Evolutionary conservation across 2,888 invertebrate species (phyloP), one percentile per base, ranked within the genome.

Genomic region (Diaperis boleti): DNA sequence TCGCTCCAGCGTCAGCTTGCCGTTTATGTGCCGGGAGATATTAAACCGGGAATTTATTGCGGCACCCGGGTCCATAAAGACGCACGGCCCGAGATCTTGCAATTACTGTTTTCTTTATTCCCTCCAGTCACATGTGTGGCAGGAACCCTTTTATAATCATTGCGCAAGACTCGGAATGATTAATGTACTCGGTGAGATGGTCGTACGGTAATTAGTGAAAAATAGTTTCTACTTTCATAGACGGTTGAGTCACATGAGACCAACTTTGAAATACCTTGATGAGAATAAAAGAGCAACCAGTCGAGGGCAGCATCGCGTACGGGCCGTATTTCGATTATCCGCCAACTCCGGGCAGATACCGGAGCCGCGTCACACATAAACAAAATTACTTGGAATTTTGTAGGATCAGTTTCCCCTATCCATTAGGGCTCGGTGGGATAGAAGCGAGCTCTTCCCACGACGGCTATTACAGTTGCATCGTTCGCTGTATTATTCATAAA

Each of bases 41-140:
- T 81, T 81, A 81, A 81, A 80, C 77, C 71, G 70, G 74, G 74
- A 80, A 81, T 81, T 81, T 81, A 81, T 81, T 68, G 78, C 76
- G 69, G 70, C 69, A 37, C 59, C 74, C 73, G 72, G 73, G 71
- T 69, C 74, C 72, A 76, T 75, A 76, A 76, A 74, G 74, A 74
- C 73, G 44, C 52, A 73, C 71, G 69, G 71, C 69, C 54, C 68
- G 70, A 75, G 74, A 76, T 76, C 72, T 33, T 73, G 70, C 75
- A 74, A 75, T 76, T 76, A 75, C 74, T 73, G 71, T 74, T 76
- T 72, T 74, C 74, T 75, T 75, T 74, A 59, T 72, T 68, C 64
- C 64, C 54, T 68, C 35, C 52, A 33, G 72, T 67, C 72, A 68
- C 68, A 69, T 69, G 68, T 72, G 73, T 67, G 69, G 22, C 52